phyloP scores from a whole-genome alignment of 2,888 invertebrate species.

The Julus scandinavius region DNA sequence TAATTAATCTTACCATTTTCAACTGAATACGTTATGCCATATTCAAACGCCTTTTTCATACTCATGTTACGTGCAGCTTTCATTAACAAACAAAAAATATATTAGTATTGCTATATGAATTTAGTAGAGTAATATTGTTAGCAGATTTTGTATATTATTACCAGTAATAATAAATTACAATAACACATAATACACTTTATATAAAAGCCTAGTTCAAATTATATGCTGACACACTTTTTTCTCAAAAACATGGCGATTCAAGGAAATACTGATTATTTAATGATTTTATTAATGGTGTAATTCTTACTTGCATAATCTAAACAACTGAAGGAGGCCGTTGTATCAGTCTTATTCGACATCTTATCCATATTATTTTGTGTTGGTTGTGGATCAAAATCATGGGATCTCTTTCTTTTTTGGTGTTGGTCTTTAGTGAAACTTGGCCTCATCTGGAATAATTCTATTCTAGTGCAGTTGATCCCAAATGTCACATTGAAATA shows the following conservation, averaged over 20 bases:
- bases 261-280: neutral
- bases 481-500: neutral
- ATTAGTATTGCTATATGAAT: neutral
- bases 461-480: neutral
- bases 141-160: neutral
- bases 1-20: slow-evolving; percentile 7
- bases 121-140: neutral
- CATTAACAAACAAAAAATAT: neutral
- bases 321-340: neutral
- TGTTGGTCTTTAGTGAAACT: neutral
- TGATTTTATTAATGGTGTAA: too few relatives aligned
- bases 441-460: neutral
- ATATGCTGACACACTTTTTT: too few relatives aligned
- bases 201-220: too few relatives aligned
- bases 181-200: too few relatives aligned
- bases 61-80: neutral
- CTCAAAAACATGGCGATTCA: too few relatives aligned
- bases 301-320: neutral
- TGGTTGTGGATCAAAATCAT: neutral
- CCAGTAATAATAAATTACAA: neutral
- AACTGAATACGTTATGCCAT: neutral
- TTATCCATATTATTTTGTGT: too few relatives aligned
- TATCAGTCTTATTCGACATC: neutral
- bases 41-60: neutral
- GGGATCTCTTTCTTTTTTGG: neutral